Evolutionary conservation across 2,113 vertebrate genomes (phyloP).

Genomic region (Platichthys flesus): DNA sequence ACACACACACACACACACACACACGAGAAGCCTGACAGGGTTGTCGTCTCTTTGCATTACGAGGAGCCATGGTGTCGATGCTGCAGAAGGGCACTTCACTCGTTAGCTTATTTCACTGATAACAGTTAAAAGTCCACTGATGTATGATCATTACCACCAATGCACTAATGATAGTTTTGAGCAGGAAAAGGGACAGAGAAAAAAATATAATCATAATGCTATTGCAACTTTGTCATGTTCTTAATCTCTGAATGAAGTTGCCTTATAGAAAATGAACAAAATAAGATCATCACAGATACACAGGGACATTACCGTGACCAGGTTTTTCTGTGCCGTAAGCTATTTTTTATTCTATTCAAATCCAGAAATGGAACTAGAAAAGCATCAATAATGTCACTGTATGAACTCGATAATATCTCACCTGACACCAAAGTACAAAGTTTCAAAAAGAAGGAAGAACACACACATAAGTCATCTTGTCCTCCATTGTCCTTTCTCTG

Average conservation of each 20-base stretch:
- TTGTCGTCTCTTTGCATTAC: conserved; percentile 10
- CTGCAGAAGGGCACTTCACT: neutral
- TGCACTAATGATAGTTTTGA: too few species aligned
- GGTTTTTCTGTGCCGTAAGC: too few species aligned
- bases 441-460: neutral
- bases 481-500: neutral
- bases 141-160: too few species aligned
- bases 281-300: too few species aligned
- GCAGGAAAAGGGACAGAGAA: too few species aligned
- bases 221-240: neutral
- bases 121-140: too few species aligned
- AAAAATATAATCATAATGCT: too few species aligned
- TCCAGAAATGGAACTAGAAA: neutral
- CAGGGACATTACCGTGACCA: neutral
- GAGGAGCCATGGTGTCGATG: conserved; percentile 7
- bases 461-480: neutral
- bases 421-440: neutral
- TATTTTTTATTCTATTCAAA: too few species aligned
- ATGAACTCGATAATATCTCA: neutral
- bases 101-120: too few species aligned
- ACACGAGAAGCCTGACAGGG: conserved; percentile 27
- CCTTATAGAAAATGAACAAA: neutral
- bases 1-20: conserved; percentile 9
- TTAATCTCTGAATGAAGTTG: neutral
- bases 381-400: neutral